phyloP scores from a whole-genome alignment of 2,113 vertebrate species.

The Python bivittatus region DNA sequence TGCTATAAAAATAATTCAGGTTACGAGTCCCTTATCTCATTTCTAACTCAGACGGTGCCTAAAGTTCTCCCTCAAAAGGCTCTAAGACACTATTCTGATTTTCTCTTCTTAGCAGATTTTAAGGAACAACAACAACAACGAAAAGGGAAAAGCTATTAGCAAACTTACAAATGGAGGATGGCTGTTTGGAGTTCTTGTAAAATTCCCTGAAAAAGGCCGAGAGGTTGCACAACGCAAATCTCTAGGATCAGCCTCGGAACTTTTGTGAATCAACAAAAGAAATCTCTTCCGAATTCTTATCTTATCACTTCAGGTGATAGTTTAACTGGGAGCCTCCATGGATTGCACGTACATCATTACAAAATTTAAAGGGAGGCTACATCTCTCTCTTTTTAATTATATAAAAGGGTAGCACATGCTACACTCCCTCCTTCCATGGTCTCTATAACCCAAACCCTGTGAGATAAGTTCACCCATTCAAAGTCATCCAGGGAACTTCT shows the following conservation, averaged over 20 bases:
- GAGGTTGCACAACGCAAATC: not conserved
- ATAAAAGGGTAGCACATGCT: not conserved
- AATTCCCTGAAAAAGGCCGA: not conserved
- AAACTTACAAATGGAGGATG: not conserved
- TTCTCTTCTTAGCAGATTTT: not conserved
- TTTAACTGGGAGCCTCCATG: constrained; percentile 55
- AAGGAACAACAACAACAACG: not conserved
- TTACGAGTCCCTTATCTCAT: not conserved
- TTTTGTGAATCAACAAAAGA: constrained; percentile 54
- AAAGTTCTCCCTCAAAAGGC: not conserved
- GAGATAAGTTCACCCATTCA: not conserved
- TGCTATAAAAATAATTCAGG: not conserved
- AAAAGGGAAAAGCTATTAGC: not conserved
- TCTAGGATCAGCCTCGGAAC: constrained; percentile 22
- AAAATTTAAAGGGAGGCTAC: constrained; percentile 46
- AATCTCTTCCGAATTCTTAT: constrained; percentile 24
- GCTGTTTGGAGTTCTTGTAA: not conserved
- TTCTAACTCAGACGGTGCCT: not conserved
- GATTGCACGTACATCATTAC: constrained; percentile 44
- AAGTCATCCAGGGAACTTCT: not conserved
- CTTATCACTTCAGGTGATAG: constrained; percentile 41
- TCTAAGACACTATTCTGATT: not conserved
- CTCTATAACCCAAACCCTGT: not conserved
- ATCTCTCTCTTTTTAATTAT: not conserved
- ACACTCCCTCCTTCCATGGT: not conserved